Percentiles rank a stretch among this genome's conserved stretches.
phyloP scores from a whole-genome alignment of 2,797 vertebrate species.

The Acrocephalus scirpaceus region DNA sequence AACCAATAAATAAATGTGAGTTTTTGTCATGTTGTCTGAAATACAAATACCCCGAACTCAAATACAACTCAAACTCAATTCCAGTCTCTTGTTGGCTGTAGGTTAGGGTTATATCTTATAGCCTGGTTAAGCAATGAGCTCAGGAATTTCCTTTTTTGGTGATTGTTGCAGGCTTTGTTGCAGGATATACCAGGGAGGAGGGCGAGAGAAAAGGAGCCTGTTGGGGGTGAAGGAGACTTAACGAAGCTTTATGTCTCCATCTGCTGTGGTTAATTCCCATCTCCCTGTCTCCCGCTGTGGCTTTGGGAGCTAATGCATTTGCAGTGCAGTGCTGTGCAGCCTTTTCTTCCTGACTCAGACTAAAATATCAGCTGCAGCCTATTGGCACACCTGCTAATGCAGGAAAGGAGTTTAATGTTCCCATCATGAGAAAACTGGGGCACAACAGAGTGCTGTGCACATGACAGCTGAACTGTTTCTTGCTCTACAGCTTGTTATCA shows the following conservation, averaged over 20 bases:
- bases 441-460: not conserved
- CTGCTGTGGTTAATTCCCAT: constrained; percentile 35
- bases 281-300: constrained; percentile 22
- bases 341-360: not conserved
- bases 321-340: not conserved
- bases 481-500: not conserved
- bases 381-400: not conserved
- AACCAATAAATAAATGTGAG: not conserved
- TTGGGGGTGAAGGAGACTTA: constrained; percentile 8
- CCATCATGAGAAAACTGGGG: not conserved
- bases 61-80: not conserved
- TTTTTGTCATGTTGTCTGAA: not conserved
- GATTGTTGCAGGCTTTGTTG: not conserved
- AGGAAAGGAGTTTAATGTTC: not conserved
- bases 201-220: not conserved
- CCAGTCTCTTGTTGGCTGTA: not conserved
- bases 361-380: not conserved
- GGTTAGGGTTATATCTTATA: not conserved
- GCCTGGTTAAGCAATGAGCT: not conserved
- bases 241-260: constrained; percentile 41
- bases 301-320: constrained; percentile 16
- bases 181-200: not conserved
- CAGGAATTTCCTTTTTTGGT: constrained; percentile 36
- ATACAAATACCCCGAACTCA: not conserved
- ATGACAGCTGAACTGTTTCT: not conserved